A percentile compares a stretch with the other conserved stretches of the same genome.
phyloP scores from a whole-genome alignment of 2,888 invertebrate genomes.

The Temnothorax unifasciatus region DNA sequence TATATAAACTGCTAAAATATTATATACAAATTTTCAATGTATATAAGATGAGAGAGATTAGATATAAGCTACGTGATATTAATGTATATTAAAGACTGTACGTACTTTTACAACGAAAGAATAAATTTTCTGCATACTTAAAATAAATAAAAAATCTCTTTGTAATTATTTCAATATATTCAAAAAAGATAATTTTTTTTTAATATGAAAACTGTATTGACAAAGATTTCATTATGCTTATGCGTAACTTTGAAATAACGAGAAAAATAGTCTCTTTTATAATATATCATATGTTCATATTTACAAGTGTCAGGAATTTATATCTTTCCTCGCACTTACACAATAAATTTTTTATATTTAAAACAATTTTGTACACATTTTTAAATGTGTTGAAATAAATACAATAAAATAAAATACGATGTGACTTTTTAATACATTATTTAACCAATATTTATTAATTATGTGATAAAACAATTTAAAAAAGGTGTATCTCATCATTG shows the following conservation, averaged over 20 bases:
- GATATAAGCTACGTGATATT: not conserved
- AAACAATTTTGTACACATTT: not conserved
- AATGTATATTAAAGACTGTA: not conserved
- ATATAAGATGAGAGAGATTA: not conserved
- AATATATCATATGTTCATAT: not conserved
- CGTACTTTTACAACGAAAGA: not conserved
- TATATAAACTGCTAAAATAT: not conserved
- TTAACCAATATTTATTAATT: not conserved
- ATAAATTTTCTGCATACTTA: slow-evolving; percentile 6
- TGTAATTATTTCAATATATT: not conserved
- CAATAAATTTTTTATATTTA: slow-evolving; percentile 6
- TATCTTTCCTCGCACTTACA: not conserved
- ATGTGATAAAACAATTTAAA: not conserved
- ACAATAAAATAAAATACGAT: slow-evolving; percentile 1
- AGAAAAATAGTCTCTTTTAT: not conserved
- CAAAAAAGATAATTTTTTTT: not conserved
- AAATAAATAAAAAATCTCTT: not conserved
- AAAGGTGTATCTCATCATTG: not conserved
- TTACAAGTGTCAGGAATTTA: not conserved
- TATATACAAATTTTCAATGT: not conserved
- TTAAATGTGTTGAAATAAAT: slow-evolving; percentile 49
- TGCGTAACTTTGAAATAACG: not conserved
- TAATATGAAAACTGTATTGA: not conserved
- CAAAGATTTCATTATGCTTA: not conserved
- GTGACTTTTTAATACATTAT: not conserved